phyloP scores from a whole-genome alignment of 2,797 vertebrate species.

The Staurois parvus region DNA sequence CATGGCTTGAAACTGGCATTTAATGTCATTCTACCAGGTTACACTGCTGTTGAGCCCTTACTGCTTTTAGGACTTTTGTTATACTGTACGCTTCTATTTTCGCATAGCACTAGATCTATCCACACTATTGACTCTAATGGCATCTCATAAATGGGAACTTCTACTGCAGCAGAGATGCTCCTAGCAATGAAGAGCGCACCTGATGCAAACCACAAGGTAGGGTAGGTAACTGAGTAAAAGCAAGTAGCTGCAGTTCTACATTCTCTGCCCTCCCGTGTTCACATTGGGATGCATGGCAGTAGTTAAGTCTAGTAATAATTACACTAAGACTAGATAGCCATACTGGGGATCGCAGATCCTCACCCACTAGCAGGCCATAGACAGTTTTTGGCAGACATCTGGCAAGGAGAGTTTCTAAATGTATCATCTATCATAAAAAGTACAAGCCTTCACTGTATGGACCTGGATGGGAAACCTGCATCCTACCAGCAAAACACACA shows the following conservation, averaged over 20 bases:
- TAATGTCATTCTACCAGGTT: not conserved
- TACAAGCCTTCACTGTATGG: slow-evolving; percentile 3
- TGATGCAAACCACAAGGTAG: not conserved
- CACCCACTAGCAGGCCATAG: not conserved
- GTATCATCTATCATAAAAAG: not conserved
- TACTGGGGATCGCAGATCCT: not conserved
- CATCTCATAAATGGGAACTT: not conserved
- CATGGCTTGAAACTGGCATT: not conserved
- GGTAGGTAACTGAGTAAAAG: too few species aligned
- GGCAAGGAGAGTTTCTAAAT: not conserved
- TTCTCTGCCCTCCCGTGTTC: not conserved
- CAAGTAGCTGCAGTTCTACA: too few species aligned
- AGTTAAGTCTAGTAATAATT: not conserved
- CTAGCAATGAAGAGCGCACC: too few species aligned
- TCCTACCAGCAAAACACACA: slow-evolving; percentile 16
- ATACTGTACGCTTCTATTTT: not conserved
- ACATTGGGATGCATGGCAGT: not conserved
- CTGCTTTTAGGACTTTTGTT: too few species aligned
- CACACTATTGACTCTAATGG: too few species aligned
- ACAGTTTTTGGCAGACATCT: too few species aligned
- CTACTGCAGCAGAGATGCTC: not conserved
- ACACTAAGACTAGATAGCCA: not conserved
- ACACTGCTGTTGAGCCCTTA: not conserved
- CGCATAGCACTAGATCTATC: not conserved
- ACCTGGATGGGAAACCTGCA: slow-evolving; percentile 26